Conservation (phyloP, 2,797 vertebrate species). For the Centroberyx gerrardi region DNA sequence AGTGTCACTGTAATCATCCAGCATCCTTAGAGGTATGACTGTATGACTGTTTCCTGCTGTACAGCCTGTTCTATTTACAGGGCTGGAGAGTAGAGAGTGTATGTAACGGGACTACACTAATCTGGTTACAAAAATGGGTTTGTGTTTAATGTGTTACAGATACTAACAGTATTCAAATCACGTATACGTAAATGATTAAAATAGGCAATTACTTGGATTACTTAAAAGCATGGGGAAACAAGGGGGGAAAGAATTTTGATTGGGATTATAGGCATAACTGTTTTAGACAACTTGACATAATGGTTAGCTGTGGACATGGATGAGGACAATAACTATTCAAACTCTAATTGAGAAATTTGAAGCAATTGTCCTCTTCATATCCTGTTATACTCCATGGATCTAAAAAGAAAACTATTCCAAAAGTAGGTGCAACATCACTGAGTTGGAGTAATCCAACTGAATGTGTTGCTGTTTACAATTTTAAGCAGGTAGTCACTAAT, state of each 20-base stretch:
- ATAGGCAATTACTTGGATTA: background rate
- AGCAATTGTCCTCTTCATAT: too few relatives aligned
- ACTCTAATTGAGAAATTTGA: background rate
- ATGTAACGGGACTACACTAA: background rate
- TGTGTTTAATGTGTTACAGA: background rate
- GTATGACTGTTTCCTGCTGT: background rate
- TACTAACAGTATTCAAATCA: background rate
- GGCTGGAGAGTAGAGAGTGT: background rate
- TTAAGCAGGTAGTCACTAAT: slow-evolving; percentile 30
- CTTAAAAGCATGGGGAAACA: background rate
- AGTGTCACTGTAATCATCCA: background rate
- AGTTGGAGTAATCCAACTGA: too few relatives aligned
- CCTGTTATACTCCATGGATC: too few relatives aligned
- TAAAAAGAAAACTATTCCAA: too few relatives aligned
- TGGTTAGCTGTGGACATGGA: background rate
- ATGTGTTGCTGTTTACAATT: too few relatives aligned
- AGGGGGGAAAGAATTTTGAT: too few relatives aligned
- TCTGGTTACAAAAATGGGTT: background rate
- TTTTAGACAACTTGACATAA: background rate
- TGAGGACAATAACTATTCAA: slow-evolving; percentile 3
- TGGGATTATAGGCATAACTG: background rate
- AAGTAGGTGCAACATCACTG: too few relatives aligned
- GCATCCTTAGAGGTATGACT: background rate
- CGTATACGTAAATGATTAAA: background rate
- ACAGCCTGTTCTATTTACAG: background rate